Conservation (phyloP, 2,888 invertebrate species). For the Standfussiana lucernea region DNA sequence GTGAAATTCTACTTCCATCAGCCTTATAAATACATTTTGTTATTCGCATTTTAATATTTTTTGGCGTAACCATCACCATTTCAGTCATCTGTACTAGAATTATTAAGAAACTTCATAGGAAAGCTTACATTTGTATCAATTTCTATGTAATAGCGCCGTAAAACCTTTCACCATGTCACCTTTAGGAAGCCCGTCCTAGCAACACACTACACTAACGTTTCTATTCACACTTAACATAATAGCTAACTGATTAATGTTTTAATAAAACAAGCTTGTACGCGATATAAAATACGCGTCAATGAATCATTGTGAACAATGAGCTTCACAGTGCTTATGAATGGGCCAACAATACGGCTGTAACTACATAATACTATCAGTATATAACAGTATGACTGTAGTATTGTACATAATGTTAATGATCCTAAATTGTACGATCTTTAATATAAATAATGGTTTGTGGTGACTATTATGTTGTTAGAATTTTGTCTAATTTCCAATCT, state of each 20-base stretch:
- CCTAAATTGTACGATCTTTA: neutral
- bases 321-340: conserved; percentile 53
- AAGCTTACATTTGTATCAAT: neutral
- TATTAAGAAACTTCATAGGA: neutral
- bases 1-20: neutral
- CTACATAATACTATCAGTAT: conserved; percentile 7
- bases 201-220: neutral
- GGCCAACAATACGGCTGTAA: conserved; percentile 22
- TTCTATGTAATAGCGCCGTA: neutral
- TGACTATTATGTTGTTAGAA: neutral
- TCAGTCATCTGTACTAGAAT: neutral
- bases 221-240: conserved; percentile 14
- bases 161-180: too few relatives aligned
- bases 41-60: neutral
- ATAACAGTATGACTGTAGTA: neutral
- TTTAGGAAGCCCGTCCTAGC: neutral
- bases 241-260: conserved; percentile 46
- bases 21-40: neutral
- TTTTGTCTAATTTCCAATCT: neutral
- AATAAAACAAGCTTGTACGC: conserved; percentile 36
- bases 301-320: conserved; percentile 49
- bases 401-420: conserved; percentile 22
- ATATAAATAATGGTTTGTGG: neutral
- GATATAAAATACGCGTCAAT: conserved; percentile 48
- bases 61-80: neutral